Base-by-base conservation (phyloP, 2,113 vertebrate species). In the Limanda limanda region DNA sequence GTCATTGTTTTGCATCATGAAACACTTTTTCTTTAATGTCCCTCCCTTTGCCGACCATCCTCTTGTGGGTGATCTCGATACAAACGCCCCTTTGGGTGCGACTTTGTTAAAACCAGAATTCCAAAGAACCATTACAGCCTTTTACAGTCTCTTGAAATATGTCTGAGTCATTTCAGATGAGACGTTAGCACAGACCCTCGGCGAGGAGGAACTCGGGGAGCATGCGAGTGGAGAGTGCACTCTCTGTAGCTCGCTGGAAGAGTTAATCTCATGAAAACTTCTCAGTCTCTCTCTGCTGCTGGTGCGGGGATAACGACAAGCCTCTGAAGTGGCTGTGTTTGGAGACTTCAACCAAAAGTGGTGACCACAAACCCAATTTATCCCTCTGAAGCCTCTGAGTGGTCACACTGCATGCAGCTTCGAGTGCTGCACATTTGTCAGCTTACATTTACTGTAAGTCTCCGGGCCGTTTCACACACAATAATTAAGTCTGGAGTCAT, bases 121-220 rank as follows among this genome's bases (percentile, higher is more conserved):
- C 61, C 52, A 79, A 83, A 91, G 72, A 59, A 74, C 77, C 68
- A 79, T 74, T 62, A 58, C 68, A 65, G 73, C 70, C 72, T 88
- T 84, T 58, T 84, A 24, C 20, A 12, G 18, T 68, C 78, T 86
- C 69, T 86, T 86, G 66, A 89, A 80, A 85, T 83, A 81, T 54
- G 71, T 82, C 78, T 84, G 77, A 86, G 84, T 92, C 83, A 82
- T 88, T 90, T 91, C 76, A 90, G 79, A 88, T 82, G 83, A 90
- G 81, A 83, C 78, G 74, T 87, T 86, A 86, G 59, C 71, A 57
- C 62, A 81, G 72, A 82, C 73, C 60, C 59, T 51, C 14, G 5
- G 51, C 15, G 51, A 85, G 76, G 65, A 86, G 48, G 78, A 88
- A 89, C 82, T 86, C 56, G 3, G 85, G 47, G 74, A 82, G 75